phyloP scores from a whole-genome alignment of 2,888 invertebrate genomes.

The Smittia aterrima region DNA sequence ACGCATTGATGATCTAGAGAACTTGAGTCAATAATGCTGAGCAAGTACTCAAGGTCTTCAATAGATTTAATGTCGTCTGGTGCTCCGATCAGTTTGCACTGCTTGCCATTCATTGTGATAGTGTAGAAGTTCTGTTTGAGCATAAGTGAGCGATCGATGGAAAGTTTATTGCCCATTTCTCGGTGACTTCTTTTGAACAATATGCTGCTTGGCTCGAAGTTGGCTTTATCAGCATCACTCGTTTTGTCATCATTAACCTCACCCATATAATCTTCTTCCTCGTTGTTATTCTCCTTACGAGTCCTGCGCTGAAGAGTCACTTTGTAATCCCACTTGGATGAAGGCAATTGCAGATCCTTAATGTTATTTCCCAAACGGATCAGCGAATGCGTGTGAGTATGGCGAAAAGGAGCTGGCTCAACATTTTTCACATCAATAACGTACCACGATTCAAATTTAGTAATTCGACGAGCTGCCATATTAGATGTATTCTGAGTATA shows the following conservation, averaged over 20 bases:
- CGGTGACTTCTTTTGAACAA: conserved; percentile 51
- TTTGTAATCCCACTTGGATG: conserved; percentile 50
- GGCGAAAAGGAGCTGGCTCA: conserved; percentile 32
- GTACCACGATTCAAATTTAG: conserved; percentile 55
- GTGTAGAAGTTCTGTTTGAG: conserved; percentile 53
- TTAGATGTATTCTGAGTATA: not conserved
- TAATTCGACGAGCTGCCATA: conserved; percentile 45
- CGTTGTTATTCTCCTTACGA: conserved; percentile 9
- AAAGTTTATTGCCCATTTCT: conserved; percentile 47
- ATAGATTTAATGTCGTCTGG: conserved; percentile 49
- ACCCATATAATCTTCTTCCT: conserved; percentile 48
- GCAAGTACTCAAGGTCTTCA: conserved; percentile 51
- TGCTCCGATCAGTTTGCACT: conserved; percentile 52
- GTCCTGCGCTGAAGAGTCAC: conserved; percentile 49
- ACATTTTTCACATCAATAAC: conserved; percentile 50
- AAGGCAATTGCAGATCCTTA: conserved; percentile 49
- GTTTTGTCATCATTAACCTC: conserved; percentile 49
- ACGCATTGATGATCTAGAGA: conserved; percentile 50
- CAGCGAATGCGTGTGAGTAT: conserved; percentile 49
- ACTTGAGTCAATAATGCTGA: conserved; percentile 53
- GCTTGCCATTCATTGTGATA: conserved; percentile 53
- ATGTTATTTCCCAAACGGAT: conserved; percentile 51
- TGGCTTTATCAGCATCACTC: conserved; percentile 51
- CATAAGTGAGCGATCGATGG: conserved; percentile 54
- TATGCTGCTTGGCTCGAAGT: conserved; percentile 52